Conservation (phyloP, 1,140 invertebrate genomes). For the Heliconius congener region DNA sequence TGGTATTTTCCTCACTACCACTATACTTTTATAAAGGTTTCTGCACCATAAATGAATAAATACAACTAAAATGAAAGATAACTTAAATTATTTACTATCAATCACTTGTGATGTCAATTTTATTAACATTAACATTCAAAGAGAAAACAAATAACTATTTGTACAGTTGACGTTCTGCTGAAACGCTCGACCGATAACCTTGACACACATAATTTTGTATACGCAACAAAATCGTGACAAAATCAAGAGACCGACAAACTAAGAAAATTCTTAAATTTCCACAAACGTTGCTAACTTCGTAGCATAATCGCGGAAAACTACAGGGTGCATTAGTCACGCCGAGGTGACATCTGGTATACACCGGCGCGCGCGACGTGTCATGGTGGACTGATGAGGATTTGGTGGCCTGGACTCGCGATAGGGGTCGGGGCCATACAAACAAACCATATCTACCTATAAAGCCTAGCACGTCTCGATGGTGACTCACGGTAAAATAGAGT, state of each 20-base stretch:
- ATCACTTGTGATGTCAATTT: not conserved
- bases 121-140: not conserved
- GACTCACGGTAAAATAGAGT: not conserved
- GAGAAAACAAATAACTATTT: not conserved
- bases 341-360: conserved; percentile 35
- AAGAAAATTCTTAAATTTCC: conserved; percentile 7
- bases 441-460: conserved; percentile 35
- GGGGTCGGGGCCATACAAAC: conserved; percentile 65
- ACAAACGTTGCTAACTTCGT: not conserved
- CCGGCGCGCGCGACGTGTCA: conserved; percentile 58
- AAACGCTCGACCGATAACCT: conserved; percentile 3
- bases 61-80: no score
- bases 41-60: no score
- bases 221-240: conserved; percentile 12
- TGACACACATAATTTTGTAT: conserved; percentile 26
- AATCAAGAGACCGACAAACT: not conserved
- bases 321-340: conserved; percentile 40
- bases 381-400: conserved; percentile 53
- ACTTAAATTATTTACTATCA: not conserved
- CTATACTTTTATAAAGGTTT: no score
- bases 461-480: conserved; percentile 24
- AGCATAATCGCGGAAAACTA: conserved; percentile 40
- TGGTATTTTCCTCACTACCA: no score
- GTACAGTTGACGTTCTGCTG: not conserved
- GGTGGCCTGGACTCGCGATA: conserved; percentile 47